Evolutionary conservation across 2,888 invertebrate genomes (phyloP).

Genomic region (Amblyjoppa fuscipennis): DNA sequence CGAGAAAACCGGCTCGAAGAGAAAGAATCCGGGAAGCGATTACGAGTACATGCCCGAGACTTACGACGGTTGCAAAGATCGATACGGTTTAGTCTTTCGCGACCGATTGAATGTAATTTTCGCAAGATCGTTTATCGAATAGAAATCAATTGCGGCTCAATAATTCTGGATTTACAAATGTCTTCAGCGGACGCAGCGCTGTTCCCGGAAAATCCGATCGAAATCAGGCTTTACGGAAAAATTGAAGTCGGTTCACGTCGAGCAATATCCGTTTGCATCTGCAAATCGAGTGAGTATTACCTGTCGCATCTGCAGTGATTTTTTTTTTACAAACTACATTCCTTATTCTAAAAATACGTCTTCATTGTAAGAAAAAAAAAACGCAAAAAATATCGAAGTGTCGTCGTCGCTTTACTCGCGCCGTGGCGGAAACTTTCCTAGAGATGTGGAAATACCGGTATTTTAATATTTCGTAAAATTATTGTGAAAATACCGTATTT

Average conservation of each 20-base stretch:
- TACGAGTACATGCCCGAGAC: conserved; percentile 79
- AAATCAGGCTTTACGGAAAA: conserved; percentile 70
- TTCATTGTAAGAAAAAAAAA: neutral
- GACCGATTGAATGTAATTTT: conserved; percentile 76
- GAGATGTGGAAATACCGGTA: no score
- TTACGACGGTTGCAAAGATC: conserved; percentile 80
- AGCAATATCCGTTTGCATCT: conserved; percentile 84
- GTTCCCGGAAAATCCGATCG: neutral
- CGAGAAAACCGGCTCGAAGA: conserved; percentile 47
- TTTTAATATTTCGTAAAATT: no score
- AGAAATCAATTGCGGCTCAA: conserved; percentile 8
- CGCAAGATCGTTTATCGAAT: neutral
- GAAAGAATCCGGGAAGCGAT: conserved; percentile 69
- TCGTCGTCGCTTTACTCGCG: no score
- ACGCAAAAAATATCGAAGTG: no score
- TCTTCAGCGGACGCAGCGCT: neutral
- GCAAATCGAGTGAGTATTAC: conserved; percentile 80
- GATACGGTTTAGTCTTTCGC: conserved; percentile 81
- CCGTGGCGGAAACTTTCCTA: no score
- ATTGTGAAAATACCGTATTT: no score
- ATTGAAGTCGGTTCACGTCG: conserved; percentile 75
- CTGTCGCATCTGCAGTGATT: neutral
- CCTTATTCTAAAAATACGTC: neutral
- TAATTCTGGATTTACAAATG: neutral
- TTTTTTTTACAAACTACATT: neutral